Conservation (phyloP, 2,888 invertebrate genomes). For the Dichetophora obliterata region DNA sequence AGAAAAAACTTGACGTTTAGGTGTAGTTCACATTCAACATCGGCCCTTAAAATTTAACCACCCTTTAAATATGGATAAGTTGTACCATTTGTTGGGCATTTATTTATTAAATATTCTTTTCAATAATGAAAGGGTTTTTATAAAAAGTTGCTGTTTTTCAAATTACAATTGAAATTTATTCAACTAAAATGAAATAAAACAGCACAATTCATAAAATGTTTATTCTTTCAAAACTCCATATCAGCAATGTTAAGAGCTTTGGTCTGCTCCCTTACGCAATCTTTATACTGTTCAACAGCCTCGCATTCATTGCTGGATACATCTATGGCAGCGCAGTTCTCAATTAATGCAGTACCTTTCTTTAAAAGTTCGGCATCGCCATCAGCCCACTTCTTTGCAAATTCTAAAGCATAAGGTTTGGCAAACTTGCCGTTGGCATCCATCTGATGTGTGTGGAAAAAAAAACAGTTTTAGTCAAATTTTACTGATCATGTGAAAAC, state of each 20-base stretch:
- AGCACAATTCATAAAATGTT: too few relatives aligned
- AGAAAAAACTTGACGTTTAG: too few relatives aligned
- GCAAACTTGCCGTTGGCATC: slow-evolving; percentile 57
- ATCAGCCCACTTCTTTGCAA: slow-evolving; percentile 51
- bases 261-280: slow-evolving; percentile 56
- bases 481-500: not conserved
- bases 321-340: slow-evolving; percentile 49
- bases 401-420: slow-evolving; percentile 46
- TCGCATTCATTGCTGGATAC: slow-evolving; percentile 60
- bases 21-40: too few relatives aligned
- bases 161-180: too few relatives aligned
- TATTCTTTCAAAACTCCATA: not conserved
- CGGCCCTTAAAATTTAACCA: too few relatives aligned
- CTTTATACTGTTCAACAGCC: slow-evolving; percentile 58
- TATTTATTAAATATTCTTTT: too few relatives aligned
- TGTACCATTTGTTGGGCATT: too few relatives aligned
- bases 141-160: too few relatives aligned
- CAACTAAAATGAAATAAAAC: too few relatives aligned
- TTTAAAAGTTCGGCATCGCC: slow-evolving; percentile 54
- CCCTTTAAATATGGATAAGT: too few relatives aligned
- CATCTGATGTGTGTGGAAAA: slow-evolving; percentile 45
- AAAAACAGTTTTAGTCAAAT: not conserved
- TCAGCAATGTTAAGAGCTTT: slow-evolving; percentile 51
- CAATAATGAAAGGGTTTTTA: too few relatives aligned
- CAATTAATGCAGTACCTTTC: slow-evolving; percentile 53